A percentile compares a stretch with the other conserved stretches of the same genome.
Evolutionary conservation across 2,888 invertebrate genomes (phyloP).

Genomic region (Scaptodrosophila latifasciaeformis): DNA sequence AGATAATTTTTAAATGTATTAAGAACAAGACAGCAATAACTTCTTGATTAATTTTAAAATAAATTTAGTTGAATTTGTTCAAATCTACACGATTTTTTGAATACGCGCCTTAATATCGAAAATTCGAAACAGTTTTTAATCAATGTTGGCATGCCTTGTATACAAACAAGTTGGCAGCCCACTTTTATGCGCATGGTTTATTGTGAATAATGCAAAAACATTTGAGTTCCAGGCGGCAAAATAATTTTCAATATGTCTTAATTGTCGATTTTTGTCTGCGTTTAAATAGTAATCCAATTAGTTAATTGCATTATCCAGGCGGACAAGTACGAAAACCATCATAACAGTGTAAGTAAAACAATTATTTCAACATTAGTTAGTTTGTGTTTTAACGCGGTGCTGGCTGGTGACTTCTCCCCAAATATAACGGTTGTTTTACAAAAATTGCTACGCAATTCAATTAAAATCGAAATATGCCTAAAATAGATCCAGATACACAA

Average conservation of each 20-base stretch:
- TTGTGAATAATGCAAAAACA: no score
- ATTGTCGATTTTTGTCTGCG: conserved; percentile 17
- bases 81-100: no score
- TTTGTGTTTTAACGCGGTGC: conserved; percentile 42
- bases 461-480: conserved; percentile 79
- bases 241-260: no score
- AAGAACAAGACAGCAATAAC: background rate
- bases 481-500: conserved; percentile 87
- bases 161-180: background rate
- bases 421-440: conserved; percentile 23
- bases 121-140: conserved; percentile 1
- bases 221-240: no score
- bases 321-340: conserved; percentile 36
- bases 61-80: background rate
- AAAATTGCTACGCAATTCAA: conserved; percentile 13
- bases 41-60: background rate
- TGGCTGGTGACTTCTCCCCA: conserved; percentile 24
- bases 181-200: no score
- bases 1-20: no score
- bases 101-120: background rate
- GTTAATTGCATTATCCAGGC: conserved; percentile 65
- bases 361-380: conserved; percentile 43
- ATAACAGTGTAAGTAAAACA: conserved; percentile 44
- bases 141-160: conserved; percentile 26
- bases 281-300: conserved; percentile 63